Base-by-base conservation (phyloP, 2,888 invertebrate species). In the Plemyria rubiginata region DNA sequence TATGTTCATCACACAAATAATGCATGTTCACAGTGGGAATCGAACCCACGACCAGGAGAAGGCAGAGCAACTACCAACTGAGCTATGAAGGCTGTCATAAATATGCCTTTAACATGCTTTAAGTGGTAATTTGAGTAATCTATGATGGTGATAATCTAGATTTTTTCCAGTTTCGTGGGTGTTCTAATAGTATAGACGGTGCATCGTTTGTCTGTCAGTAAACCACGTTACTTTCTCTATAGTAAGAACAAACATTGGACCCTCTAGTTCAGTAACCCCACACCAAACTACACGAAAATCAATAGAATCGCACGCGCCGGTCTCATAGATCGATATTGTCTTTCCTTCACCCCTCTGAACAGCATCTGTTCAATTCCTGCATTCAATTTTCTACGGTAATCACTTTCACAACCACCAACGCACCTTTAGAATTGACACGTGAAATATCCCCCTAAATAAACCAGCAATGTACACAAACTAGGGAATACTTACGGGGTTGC, bases 291-390 rank as follows among this genome's bases (percentile, higher is more conserved):
- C 38, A 28, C 74, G 69, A 80, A 84, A 85, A 88, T 87, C 88
- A 85, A 85, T 84, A 82, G 62, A 61, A 61, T 71, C 79, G 84
- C 87, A 82, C 83, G 85, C 83, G 84, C 82, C 72, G 61, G 16
- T 16, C 77, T 75, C 48, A 80, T 77, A 81, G 84, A 87, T 89
- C 88, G 87, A 90, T 89, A 88, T 87, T 89, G 88, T 88, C 86
- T 87, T 86, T 84, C 67, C 41, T 56, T 66, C 58, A 78, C 80
- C 84, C 72, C 85, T 84, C 85, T 79, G 74, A 62, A 64, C 73
- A 80, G 84, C 88, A 89, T 89, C 88, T 89, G 89, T 82, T 86
- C 57, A 2, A 40, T 22, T 52, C 48, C 48, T 50, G 9, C 15
- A 15, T 15, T 60, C 51, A 55, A 52, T 29, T 73, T 11, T 15